These are phyloP conservation scores for Helicoverpa zea DNA, from an alignment of 1,140 invertebrate genomes.

Conservation along the genomic window DNA sequence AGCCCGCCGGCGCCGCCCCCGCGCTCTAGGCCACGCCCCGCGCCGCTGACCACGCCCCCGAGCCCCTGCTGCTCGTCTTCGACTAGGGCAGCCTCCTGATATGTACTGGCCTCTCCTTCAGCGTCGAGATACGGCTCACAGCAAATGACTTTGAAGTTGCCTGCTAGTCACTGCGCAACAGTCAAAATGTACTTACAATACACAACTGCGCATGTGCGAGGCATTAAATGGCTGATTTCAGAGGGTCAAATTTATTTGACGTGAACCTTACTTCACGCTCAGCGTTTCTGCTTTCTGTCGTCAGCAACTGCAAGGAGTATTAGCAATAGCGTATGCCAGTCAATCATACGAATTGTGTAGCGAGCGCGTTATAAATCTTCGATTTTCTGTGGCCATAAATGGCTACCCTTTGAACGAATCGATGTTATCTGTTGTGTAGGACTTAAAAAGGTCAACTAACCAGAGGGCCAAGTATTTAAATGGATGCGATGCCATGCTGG, in stretches of 20 bases:
- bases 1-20: constrained; percentile 58
- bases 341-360: background rate
- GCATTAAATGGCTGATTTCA: too few species aligned
- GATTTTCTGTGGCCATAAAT: background rate
- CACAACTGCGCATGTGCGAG: too few species aligned
- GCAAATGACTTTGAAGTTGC: too few species aligned
- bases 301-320: background rate
- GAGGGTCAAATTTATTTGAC: too few species aligned
- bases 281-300: constrained; percentile 10
- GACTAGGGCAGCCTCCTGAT: background rate
- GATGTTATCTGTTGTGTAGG: constrained; percentile 17
- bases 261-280: background rate
- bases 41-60: background rate
- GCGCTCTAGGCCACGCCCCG: constrained; percentile 47
- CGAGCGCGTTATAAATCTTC: constrained; percentile 19
- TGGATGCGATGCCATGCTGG: constrained; percentile 1
- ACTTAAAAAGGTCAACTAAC: background rate
- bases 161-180: too few species aligned
- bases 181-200: too few species aligned
- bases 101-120: background rate
- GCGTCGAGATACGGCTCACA: too few species aligned
- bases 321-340: background rate
- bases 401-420: background rate
- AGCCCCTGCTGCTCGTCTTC: background rate
- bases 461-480: constrained; percentile 21